Evolutionary conservation across 2,797 vertebrate genomes (phyloP).

Genomic region (Yasuhikotakia modesta): DNA sequence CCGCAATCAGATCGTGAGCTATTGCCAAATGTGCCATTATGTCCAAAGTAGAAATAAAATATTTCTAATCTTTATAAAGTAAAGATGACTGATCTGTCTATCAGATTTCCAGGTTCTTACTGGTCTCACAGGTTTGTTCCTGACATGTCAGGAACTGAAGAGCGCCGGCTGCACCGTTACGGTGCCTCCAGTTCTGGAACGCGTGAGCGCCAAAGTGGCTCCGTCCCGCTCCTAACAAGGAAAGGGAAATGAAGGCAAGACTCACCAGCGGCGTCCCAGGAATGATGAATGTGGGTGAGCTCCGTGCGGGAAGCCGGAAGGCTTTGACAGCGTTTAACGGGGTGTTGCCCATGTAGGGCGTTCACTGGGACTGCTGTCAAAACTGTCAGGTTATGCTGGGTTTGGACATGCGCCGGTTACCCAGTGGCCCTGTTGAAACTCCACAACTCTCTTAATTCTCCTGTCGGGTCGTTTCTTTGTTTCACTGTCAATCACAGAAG

Average conservation of each 20-base stretch:
- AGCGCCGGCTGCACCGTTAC: constrained; percentile 35
- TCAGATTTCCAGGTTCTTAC: constrained; percentile 2
- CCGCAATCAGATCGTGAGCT: too few species aligned
- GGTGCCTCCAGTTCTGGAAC: constrained; percentile 38
- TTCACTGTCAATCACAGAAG: not conserved
- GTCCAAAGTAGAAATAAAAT: too few species aligned
- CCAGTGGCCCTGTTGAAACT: constrained; percentile 6
- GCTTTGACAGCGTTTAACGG: constrained; percentile 22
- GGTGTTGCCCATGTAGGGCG: constrained; percentile 48
- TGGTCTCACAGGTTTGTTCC: constrained; percentile 14
- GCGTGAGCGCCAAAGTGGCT: constrained; percentile 29
- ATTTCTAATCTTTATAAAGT: too few species aligned
- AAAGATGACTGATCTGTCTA: not conserved
- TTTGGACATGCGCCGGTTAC: too few species aligned
- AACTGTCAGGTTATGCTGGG: constrained; percentile 24
- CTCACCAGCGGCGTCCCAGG: not conserved
- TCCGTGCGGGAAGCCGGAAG: not conserved
- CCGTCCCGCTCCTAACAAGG: constrained; percentile 47
- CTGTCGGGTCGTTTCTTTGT: constrained; percentile 15
- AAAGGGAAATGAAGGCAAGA: constrained; percentile 35
- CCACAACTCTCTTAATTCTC: not conserved
- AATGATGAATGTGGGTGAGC: constrained; percentile 33
- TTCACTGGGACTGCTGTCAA: constrained; percentile 23
- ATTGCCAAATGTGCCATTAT: too few species aligned
- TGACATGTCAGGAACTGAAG: constrained; percentile 39